Evolutionary conservation across 2,113 vertebrate genomes (phyloP), one percentile per base, ranked within the genome.

Genomic region (Xiphorhynchus elegans): DNA sequence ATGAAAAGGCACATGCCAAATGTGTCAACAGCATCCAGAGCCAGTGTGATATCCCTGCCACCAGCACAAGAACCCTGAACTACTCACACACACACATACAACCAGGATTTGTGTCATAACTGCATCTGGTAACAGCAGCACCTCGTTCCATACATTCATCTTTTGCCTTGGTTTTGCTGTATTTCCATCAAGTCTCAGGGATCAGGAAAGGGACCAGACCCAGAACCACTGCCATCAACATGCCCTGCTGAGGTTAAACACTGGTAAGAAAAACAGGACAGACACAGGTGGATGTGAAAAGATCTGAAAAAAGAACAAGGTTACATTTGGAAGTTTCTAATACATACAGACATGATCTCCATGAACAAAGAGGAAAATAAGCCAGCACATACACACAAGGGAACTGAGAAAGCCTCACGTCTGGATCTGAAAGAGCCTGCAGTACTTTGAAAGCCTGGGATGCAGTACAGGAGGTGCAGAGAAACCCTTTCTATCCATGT

Each of bases 41-140:
- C 29, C 58, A 52, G 46, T 0, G 0, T 15, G 25, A 23, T 50
- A 8, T 11, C 26, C 26, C 64, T 17, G 10, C 6, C 8, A 3
- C 37, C 70, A 73, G 55, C 40, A 69, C 2, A 5, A 29, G 35
- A n/a, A 91, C 33, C 39, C 67, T 26, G 17, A 87, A 25, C 50
- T 5, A 8, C 29, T 50, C 52, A 16, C 0, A 4, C 8, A 25
- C 3, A 9, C n/a, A 52, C 47, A 26, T 18, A 37, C 1, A 4
- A 70, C 44, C 28, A 68, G 35, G 59, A 39, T 58, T 50, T 69
- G 5, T 58, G 74, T 44, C 13, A 0, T 11, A 50, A 56, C 20
- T 13, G 68, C 55, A 35, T 82, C 62, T 11, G 33, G 16, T 55
- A 84, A 88, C 1, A 0, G 73, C 0, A 0, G 28, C 59, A 73